A percentile compares a stretch with the other conserved stretches of the same genome.
Conservation (phyloP, 2,113 vertebrate species). For the Microtus pennsylvanicus region DNA sequence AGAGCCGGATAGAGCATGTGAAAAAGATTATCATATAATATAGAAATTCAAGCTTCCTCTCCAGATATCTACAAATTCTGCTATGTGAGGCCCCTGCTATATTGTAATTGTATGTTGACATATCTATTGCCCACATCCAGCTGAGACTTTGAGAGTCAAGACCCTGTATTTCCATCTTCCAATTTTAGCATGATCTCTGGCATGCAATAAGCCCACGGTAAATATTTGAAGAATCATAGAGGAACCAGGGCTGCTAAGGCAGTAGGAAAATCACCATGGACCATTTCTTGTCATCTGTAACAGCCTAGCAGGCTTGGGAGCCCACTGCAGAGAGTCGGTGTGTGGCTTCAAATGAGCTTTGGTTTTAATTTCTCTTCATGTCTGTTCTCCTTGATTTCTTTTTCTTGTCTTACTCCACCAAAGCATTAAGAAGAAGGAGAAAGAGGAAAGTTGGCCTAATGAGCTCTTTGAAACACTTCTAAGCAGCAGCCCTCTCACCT, state of each 20-base stretch:
- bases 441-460: neutral
- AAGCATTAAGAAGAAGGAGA: slow-evolving; percentile 37
- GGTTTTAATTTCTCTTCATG: neutral
- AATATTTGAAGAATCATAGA: neutral
- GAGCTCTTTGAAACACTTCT: slow-evolving; percentile 13
- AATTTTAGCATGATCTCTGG: neutral
- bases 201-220: neutral
- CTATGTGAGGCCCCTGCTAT: too few species aligned
- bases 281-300: neutral
- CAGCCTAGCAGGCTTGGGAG: neutral
- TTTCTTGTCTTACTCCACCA: neutral
- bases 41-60: neutral
- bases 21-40: neutral
- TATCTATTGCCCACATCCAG: neutral
- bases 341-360: neutral
- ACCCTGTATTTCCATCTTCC: neutral
- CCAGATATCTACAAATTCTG: neutral
- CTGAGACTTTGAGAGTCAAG: neutral
- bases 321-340: neutral
- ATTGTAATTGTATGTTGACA: neutral
- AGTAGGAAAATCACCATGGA: neutral
- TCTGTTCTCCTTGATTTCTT: neutral
- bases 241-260: neutral
- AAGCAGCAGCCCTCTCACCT: neutral
- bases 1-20: neutral